Conservation (phyloP, 2,888 invertebrate genomes). For the Andrena fulva region DNA sequence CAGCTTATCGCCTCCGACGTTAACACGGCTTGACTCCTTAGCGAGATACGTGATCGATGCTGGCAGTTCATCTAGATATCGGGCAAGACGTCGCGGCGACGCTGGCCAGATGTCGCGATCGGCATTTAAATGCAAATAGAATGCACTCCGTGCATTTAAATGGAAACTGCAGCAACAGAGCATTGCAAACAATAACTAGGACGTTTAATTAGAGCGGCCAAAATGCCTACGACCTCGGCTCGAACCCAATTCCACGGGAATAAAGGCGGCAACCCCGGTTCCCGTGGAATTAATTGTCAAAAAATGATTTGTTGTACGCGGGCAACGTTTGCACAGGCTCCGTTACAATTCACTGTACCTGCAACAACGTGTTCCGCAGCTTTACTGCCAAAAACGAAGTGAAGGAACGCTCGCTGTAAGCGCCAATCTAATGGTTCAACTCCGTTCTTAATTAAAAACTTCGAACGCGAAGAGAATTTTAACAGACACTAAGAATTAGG, state of each 20-base stretch:
- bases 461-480: neutral
- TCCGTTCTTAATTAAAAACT: constrained; percentile 8
- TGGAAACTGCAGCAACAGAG: constrained; percentile 22
- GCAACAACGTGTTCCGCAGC: neutral
- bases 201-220: constrained; percentile 26
- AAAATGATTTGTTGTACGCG: neutral
- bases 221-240: constrained; percentile 6
- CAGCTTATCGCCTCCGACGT: neutral
- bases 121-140: constrained; percentile 49
- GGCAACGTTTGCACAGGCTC: neutral
- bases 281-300: constrained; percentile 1
- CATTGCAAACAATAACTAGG: constrained; percentile 31
- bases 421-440: neutral
- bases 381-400: neutral
- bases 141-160: constrained; percentile 36
- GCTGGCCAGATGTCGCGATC: constrained; percentile 25
- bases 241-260: constrained; percentile 23
- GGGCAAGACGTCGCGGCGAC: constrained; percentile 10
- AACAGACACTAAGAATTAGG: neutral
- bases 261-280: neutral
- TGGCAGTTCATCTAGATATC: constrained; percentile 20
- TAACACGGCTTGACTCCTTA: neutral
- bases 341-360: neutral
- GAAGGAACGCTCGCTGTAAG: neutral
- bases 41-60: constrained; percentile 8